Base-by-base conservation (phyloP, 2,888 invertebrate species). In the Tuta absoluta region DNA sequence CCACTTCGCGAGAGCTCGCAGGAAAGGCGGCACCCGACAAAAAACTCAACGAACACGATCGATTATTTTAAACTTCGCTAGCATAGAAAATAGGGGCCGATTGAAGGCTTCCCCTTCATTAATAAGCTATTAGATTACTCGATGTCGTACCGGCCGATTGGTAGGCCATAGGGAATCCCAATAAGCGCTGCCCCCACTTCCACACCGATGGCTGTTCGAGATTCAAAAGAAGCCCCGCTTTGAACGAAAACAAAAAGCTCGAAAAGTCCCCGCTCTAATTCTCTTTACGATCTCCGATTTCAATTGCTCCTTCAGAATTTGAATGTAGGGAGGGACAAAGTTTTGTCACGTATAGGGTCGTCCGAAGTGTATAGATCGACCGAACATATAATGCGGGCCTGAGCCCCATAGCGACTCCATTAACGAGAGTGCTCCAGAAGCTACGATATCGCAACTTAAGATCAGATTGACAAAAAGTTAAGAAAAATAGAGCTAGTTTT, bases 261-360 rank as follows among this genome's bases (percentile, higher is more conserved):
- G 79, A 87, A 89, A 89, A 88, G 85, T 89, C 82, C 88, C 90
- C 82, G 90, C 82, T 89, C 89, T 91, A 91, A 91, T 91, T 91
- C 91, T 90, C 90, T 91, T 89, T 89, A 88, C 87, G 89, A 90
- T 91, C 91, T 91, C 91, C 90, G 85, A 91, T 91, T 91, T 91
- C 91, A 91, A 91, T 91, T 91, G 91, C 91, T 91, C 87, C 91
- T 91, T 91, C 89, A 91, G 88, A 91, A 89, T 91, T 90, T 91
- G 90, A 90, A 91, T 90, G 87, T 87, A 81, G 91, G 91, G 90
- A 90, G 91, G 91, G 90, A 89, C 87, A 85, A 86, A 89, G 86
- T 89, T 88, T 89, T 91, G 90, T 89, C 91, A 90, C 91, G 90
- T 91, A 61, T 61, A 89, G 89, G 90, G 89, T 84, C 88, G 82